Base-by-base conservation (phyloP, 2,797 vertebrate genomes). In the Benthosema pterotum region DNA sequence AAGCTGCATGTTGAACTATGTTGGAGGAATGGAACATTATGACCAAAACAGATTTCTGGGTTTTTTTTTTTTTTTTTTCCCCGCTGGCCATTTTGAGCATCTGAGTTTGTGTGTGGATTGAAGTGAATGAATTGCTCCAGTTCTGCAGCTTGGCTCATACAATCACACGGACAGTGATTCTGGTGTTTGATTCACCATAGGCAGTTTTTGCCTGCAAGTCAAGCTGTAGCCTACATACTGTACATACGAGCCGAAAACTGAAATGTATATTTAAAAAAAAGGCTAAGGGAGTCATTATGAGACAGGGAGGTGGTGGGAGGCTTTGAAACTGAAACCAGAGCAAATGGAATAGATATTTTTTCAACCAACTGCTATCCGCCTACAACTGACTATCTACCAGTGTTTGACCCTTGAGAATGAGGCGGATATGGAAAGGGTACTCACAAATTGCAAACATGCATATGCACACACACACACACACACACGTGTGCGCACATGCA, bases 271-370 rank as follows among this genome's bases (percentile, higher is more conserved):
- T 79, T 16, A 49, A 46, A 38, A 86, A 71, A 83, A 75, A n/a
- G n/a, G 83, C 82, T 79, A 88, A 87, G 77, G 86, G 88, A 87
- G 88, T 80, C 75, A 79, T 78, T 79, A 75, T 77, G 77, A 83
- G 86, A 86, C 82, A 90, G 84, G 89, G 85, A 90, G 88, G 89
- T 90, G 88, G 89, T 90, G 86, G 87, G 89, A 87, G 87, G 85
- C 81, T 78, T 69, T 82, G 89, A 88, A 88, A 91, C 81, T 77
- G 89, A 91, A 90, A 91, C 84, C 75, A 75, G 73, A 82, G 82
- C 82, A 80, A 81, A 81, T 84, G 87, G 84, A 87, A 83, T 88
- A 83, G 74, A 88, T 83, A 85, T 80, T 74, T 72, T 75, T 75
- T 71, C 77, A 89, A 83, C 84, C 81, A 84, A 87, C 87, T 42